Evolutionary conservation across 2,888 invertebrate species (phyloP).

Genomic region (Candidula unifasciata): DNA sequence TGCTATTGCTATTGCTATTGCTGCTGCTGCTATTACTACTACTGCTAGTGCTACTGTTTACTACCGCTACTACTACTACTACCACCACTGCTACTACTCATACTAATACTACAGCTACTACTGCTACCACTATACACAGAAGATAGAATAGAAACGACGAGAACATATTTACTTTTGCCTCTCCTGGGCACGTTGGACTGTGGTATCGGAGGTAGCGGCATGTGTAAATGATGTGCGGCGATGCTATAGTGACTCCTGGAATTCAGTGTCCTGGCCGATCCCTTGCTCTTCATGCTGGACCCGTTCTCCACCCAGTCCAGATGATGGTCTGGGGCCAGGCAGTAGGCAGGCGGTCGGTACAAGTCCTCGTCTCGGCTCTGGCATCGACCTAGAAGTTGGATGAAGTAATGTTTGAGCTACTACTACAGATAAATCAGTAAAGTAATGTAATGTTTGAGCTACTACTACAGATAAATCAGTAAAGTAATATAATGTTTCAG

Average conservation of each 20-base stretch:
- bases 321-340: conserved; percentile 45
- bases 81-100: too few relatives aligned
- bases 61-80: too few relatives aligned
- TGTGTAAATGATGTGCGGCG: conserved; percentile 45
- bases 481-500: too few relatives aligned
- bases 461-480: too few relatives aligned
- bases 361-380: conserved; percentile 44
- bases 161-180: conserved; percentile 32
- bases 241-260: conserved; percentile 49
- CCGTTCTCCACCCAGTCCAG: conserved; percentile 33
- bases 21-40: too few relatives aligned
- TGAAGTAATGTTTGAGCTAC: not conserved
- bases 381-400: conserved; percentile 38
- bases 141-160: too few relatives aligned
- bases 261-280: conserved; percentile 38
- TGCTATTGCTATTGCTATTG: too few relatives aligned
- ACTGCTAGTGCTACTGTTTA: too few relatives aligned
- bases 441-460: too few relatives aligned
- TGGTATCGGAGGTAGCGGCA: conserved; percentile 45
- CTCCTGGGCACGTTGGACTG: conserved; percentile 34
- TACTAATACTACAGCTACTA: too few relatives aligned
- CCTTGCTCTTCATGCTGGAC: conserved; percentile 40
- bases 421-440: too few relatives aligned
- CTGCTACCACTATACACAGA: too few relatives aligned
- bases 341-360: conserved; percentile 49